Evolutionary conservation across 1,140 invertebrate species (phyloP).

Genomic region (Scaptomyza hsui): DNA sequence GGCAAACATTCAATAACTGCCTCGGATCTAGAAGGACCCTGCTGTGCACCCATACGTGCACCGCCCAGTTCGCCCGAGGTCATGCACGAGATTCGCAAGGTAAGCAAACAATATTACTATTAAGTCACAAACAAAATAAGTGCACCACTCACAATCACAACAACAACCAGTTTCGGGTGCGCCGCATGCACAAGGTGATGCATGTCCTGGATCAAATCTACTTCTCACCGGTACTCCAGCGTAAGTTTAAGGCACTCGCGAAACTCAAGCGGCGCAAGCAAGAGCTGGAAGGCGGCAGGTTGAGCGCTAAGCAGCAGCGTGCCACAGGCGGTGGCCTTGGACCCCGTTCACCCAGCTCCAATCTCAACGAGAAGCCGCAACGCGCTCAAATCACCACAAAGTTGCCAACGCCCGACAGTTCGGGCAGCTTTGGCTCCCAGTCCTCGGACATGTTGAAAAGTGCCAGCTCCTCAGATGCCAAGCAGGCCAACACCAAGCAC

Average conservation of each 20-base stretch:
- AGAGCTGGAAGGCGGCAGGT: constrained; percentile 45
- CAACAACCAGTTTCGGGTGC: constrained; percentile 57
- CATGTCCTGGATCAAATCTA: constrained; percentile 78
- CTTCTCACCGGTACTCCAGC: constrained; percentile 74
- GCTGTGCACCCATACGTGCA: constrained; percentile 82
- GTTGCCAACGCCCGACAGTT: constrained; percentile 21
- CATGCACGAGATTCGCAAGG: constrained; percentile 75
- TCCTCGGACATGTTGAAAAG: constrained; percentile 30
- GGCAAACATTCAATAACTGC: constrained; percentile 72
- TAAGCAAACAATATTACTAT: constrained; percentile 35
- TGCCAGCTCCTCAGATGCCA: neutral
- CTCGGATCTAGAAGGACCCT: constrained; percentile 82
- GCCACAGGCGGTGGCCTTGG: constrained; percentile 20
- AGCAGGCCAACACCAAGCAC: neutral
- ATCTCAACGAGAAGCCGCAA: neutral
- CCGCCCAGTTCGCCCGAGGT: constrained; percentile 86
- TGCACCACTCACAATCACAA: neutral
- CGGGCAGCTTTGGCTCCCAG: constrained; percentile 46
- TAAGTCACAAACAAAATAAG: neutral
- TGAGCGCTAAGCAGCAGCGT: constrained; percentile 23
- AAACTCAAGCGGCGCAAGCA: constrained; percentile 57
- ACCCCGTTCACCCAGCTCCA: neutral
- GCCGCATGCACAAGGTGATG: constrained; percentile 79
- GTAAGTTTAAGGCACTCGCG: constrained; percentile 67
- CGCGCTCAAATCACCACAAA: constrained; percentile 4